Percentiles rank a stretch among this genome's conserved stretches.
phyloP scores from a whole-genome alignment of 2,113 vertebrate genomes.

The Brachirus orientalis region DNA sequence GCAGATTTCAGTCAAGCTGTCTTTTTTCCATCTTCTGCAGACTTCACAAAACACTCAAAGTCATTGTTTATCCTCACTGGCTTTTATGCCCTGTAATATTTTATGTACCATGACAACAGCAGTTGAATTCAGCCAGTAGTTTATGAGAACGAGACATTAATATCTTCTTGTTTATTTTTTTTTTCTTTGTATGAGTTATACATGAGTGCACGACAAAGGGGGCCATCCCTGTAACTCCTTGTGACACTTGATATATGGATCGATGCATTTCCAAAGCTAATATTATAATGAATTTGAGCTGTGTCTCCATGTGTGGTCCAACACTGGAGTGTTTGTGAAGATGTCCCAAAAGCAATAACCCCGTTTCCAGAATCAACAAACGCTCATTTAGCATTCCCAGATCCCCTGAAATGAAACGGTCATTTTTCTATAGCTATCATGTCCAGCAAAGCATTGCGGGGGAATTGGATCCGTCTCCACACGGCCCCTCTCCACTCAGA shows the following conservation, averaged over 20 bases:
- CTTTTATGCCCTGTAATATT: background rate
- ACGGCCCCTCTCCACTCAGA: constrained; percentile 51
- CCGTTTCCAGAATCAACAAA: constrained; percentile 71
- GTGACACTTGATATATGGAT: constrained; percentile 55
- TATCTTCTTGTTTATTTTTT: constrained; percentile 19
- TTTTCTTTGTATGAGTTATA: constrained; percentile 46
- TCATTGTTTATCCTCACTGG: constrained; percentile 4
- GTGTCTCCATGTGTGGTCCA: constrained; percentile 59
- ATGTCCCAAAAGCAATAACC: constrained; percentile 73
- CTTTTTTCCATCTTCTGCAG: background rate
- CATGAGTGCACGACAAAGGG: constrained; percentile 31
- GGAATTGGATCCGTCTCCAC: constrained; percentile 71
- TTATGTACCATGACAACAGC: constrained; percentile 20
- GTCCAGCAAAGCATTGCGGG: constrained; percentile 60
- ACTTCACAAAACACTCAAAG: background rate
- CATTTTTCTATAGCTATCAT: constrained; percentile 64
- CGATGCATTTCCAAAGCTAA: constrained; percentile 64
- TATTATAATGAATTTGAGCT: constrained; percentile 68
- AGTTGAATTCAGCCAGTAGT: constrained; percentile 5
- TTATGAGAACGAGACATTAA: constrained; percentile 30
- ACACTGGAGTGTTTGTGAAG: constrained; percentile 59
- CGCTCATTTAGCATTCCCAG: constrained; percentile 67
- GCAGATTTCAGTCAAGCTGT: background rate
- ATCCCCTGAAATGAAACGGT: constrained; percentile 74
- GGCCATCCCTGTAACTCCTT: constrained; percentile 29